Conservation (phyloP, 2,113 vertebrate species). For the Micromys minutus region DNA sequence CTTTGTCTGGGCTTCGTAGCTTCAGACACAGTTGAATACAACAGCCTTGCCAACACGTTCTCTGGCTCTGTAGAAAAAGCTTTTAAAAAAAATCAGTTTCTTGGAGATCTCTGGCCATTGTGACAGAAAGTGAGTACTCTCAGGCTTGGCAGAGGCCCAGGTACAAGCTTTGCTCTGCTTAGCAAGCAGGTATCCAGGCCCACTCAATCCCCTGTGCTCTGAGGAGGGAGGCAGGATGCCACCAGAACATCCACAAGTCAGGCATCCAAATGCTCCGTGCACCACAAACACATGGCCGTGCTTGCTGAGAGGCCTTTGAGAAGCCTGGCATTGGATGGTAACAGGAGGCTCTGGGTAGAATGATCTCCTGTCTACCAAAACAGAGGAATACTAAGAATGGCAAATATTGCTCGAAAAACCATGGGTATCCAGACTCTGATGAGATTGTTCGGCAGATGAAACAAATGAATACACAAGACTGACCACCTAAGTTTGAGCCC, state of each 20-base stretch:
- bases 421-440: no score
- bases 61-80: constrained; percentile 55
- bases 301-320: neutral
- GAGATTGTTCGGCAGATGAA: neutral
- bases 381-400: neutral
- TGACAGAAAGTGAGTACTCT: constrained; percentile 42
- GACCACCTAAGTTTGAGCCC: neutral
- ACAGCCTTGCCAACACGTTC: neutral
- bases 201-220: neutral
- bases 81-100: constrained; percentile 52
- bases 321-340: neutral
- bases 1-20: constrained; percentile 35
- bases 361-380: neutral
- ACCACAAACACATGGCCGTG: neutral
- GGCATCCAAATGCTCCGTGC: neutral
- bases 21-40: constrained; percentile 48
- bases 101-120: constrained; percentile 63
- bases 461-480: neutral
- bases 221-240: neutral
- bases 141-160: constrained; percentile 42
- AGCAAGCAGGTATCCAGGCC: constrained; percentile 53
- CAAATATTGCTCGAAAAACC: neutral
- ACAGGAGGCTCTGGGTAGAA: neutral
- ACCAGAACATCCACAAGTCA: neutral
- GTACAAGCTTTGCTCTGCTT: constrained; percentile 43